Percentiles rank a stretch among this genome's conserved stretches.
These are phyloP conservation scores for Larimichthys polyactis DNA, from an alignment of 2,113 vertebrate genomes.

Conservation along the genomic window DNA sequence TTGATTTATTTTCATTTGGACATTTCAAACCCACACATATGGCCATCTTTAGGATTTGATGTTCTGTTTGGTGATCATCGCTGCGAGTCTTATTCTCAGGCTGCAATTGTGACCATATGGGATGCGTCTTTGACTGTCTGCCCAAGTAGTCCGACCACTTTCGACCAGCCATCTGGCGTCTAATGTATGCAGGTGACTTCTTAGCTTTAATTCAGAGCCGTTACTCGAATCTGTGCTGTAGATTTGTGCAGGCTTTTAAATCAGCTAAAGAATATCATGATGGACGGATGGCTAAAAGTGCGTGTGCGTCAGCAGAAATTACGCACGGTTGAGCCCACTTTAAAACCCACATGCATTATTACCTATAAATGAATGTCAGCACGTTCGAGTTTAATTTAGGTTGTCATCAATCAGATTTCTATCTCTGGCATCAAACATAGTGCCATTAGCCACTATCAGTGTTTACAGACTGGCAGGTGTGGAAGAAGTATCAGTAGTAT, in stretches of 20 bases:
- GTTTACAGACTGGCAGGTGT: not conserved
- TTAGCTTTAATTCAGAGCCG: slow-evolving; percentile 30
- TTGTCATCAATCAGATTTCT: not conserved
- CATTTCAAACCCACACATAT: not conserved
- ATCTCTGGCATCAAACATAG: not conserved
- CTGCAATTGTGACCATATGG: slow-evolving; percentile 35
- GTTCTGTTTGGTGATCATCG: not conserved
- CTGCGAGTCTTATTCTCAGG: slow-evolving; percentile 4
- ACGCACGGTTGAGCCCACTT: not conserved
- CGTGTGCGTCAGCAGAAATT: not conserved
- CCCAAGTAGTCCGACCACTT: not conserved
- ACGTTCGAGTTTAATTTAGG: not conserved
- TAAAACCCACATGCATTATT: not conserved
- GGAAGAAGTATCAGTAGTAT: not conserved
- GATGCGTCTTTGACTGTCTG: slow-evolving; percentile 37
- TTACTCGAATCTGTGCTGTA: not conserved
- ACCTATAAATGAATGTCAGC: not conserved
- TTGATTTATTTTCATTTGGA: not conserved
- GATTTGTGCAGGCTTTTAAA: not conserved
- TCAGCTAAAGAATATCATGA: not conserved
- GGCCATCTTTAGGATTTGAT: not conserved
- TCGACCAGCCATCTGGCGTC: slow-evolving; percentile 49
- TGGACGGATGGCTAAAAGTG: not conserved
- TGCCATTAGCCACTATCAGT: not conserved
- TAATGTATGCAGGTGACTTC: slow-evolving; percentile 42